Conservation (phyloP, 2,797 vertebrate genomes). For the Enteromius treurensis region DNA sequence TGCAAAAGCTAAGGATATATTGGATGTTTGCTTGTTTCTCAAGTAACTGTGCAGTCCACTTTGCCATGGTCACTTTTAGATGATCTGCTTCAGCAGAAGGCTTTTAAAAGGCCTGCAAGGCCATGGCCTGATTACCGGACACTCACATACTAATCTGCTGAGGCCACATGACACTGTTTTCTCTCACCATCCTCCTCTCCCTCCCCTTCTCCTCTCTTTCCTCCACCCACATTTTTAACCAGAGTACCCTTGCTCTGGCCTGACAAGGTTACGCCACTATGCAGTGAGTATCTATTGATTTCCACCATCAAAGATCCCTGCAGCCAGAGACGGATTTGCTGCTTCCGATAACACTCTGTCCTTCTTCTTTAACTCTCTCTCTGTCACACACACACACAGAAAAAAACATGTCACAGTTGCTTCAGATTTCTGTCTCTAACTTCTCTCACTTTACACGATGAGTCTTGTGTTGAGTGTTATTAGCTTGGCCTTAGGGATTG, state of each 20-base stretch:
- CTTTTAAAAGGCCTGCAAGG: conserved; percentile 70
- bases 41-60: conserved; percentile 65
- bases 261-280: conserved; percentile 83
- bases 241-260: conserved; percentile 75
- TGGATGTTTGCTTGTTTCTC: conserved; percentile 7
- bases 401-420: conserved; percentile 44
- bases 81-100: conserved; percentile 69
- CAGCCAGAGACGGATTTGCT: conserved; percentile 70
- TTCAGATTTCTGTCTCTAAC: conserved; percentile 47
- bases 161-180: conserved; percentile 58
- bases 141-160: conserved; percentile 64
- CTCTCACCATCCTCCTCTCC: conserved; percentile 34
- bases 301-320: conserved; percentile 71
- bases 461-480: conserved; percentile 41
- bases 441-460: conserved; percentile 51
- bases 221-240: conserved; percentile 69
- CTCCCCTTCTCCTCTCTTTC: conserved; percentile 45
- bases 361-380: conserved; percentile 68
- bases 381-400: conserved; percentile 34
- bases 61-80: conserved; percentile 62
- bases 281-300: conserved; percentile 87
- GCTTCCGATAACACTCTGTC: conserved; percentile 70
- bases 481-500: conserved; percentile 25
- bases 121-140: conserved; percentile 67
- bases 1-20: conserved; percentile 3